phyloP scores from a whole-genome alignment of 2,797 vertebrate genomes.

The Lutra lutra region DNA sequence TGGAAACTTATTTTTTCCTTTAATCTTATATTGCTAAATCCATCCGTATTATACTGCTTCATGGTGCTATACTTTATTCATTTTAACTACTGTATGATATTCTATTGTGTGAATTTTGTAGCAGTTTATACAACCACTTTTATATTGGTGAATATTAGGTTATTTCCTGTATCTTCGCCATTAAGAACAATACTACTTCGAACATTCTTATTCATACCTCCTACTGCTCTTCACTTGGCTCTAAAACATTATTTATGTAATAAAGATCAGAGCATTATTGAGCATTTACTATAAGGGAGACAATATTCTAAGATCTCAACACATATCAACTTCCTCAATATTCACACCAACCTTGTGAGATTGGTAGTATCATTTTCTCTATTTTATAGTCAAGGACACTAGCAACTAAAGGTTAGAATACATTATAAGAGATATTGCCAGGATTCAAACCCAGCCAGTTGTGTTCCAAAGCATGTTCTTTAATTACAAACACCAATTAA shows the following conservation, averaged over 20 bases:
- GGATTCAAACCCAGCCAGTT: background rate
- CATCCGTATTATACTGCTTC: background rate
- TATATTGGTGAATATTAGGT: background rate
- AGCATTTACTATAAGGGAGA: background rate
- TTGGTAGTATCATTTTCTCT: background rate
- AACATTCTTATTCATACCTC: background rate
- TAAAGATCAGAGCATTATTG: background rate
- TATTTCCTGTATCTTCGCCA: background rate
- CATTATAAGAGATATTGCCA: background rate
- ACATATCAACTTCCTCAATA: background rate
- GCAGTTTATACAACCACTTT: background rate
- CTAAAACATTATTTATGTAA: background rate
- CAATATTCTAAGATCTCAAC: background rate
- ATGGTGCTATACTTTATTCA: background rate
- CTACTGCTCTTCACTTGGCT: background rate
- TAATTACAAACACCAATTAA: background rate
- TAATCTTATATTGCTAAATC: constrained; percentile 24
- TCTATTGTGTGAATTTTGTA: background rate
- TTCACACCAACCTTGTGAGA: background rate
- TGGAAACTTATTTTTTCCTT: background rate
- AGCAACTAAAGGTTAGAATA: background rate
- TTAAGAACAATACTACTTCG: background rate
- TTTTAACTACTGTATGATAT: background rate
- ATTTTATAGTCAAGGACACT: background rate
- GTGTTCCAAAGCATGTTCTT: background rate